These are phyloP conservation scores for Myiotriccus ornatus DNA, from an alignment of 2,797 vertebrate species.

Conservation along the genomic window DNA sequence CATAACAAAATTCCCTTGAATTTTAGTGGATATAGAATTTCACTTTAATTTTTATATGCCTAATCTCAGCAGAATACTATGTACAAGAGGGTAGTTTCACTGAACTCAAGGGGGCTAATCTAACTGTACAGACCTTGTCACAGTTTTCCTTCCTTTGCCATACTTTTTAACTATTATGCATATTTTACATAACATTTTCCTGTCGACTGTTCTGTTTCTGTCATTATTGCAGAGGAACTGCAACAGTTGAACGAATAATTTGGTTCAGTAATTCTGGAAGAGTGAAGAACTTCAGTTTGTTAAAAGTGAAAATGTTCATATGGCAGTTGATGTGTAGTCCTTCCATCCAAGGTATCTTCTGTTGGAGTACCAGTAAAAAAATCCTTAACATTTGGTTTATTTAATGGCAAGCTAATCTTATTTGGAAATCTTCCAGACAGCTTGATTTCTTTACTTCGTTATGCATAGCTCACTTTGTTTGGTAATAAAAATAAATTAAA, in stretches of 20 bases:
- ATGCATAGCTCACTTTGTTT: not conserved
- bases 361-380: not conserved
- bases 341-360: not conserved
- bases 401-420: not conserved
- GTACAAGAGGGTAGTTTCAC: not conserved
- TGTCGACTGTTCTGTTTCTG: not conserved
- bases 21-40: not conserved
- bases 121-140: not conserved
- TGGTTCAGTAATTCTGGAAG: not conserved
- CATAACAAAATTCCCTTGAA: not conserved
- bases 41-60: not conserved
- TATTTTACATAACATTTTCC: not conserved
- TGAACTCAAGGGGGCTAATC: not conserved
- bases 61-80: not conserved
- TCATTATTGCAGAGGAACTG: not conserved
- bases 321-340: not conserved
- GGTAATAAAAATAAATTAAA: constrained; percentile 18
- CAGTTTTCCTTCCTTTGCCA: not conserved
- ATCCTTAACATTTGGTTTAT: not conserved
- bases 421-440: not conserved
- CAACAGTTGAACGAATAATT: not conserved
- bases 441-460: not conserved
- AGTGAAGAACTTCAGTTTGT: not conserved
- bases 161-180: not conserved
- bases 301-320: not conserved